Base-by-base conservation (phyloP, 2,888 invertebrate species). In the Scaptomyza cyrtandrae region DNA sequence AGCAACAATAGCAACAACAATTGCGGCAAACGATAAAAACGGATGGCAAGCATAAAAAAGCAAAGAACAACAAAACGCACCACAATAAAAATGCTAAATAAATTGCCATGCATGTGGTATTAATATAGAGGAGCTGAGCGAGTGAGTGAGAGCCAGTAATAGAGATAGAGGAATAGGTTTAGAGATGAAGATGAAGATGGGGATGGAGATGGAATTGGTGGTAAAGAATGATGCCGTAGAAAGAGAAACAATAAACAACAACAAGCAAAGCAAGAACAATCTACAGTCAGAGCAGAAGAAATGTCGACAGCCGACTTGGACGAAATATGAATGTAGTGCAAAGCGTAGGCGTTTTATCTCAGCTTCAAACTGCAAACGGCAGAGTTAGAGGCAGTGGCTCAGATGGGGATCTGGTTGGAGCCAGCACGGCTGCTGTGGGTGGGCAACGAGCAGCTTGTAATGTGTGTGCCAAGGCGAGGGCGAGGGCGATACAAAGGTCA, bases 31-130 rank as follows among this genome's bases (percentile, higher is more conserved):
- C 65, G 60, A 77, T 75, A 71, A 79, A 75, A 75, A 71, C 58
- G 57, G 79, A 79, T 78, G 79, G 76, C 57, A 37, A 69, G 61
- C 79, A 78, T 75, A 74, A 78, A 46, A 78, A 71, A 39, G 75
- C 58, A 52, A 41, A 71, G 63, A 75, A 61, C 69, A 79, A 76
- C 78, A 79, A 79, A 79, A 77, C 71, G 81, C 78, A 66, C 53
- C 52, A 69, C 79, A 81, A 85, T 85, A 78, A 85, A 85, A 88
- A 87, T 88, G 85, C 71, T 66, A 86, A 86, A 88, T 83, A 86
- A 83, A 83, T 80, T 86, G 86, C 68, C 67, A 54, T 75, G 86
- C 78, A 60, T 63, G 62, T 72, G 86, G 48, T 33, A 39, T 39
- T 39, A 39, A 39, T 71, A 80, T 76, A 58, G 65, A 3, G 10